phyloP scores from a whole-genome alignment of 2,888 invertebrate species.

The Eudemis profundana region DNA sequence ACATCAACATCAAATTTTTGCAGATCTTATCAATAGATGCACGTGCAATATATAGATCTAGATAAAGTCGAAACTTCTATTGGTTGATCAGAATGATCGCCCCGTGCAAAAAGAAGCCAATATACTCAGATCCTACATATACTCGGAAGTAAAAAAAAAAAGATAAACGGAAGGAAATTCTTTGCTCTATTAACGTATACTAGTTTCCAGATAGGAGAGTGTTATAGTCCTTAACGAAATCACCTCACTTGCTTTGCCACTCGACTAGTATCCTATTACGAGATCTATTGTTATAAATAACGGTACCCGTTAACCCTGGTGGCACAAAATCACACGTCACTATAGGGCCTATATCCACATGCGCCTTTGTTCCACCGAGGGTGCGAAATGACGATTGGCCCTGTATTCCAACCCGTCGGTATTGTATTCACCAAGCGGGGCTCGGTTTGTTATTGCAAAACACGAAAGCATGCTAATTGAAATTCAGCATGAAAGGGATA shows the following conservation, averaged over 20 bases:
- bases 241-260: constrained; percentile 40
- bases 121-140: too few species aligned
- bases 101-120: too few species aligned
- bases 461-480: constrained; percentile 82
- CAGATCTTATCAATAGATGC: too few species aligned
- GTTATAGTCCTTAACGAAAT: neutral
- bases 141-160: too few species aligned
- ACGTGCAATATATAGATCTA: too few species aligned
- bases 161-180: too few species aligned
- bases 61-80: too few species aligned
- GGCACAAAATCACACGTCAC: constrained; percentile 5
- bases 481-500: constrained; percentile 85
- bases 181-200: too few species aligned
- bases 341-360: constrained; percentile 18
- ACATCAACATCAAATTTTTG: too few species aligned
- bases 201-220: too few species aligned
- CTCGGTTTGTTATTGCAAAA: constrained; percentile 77
- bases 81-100: too few species aligned
- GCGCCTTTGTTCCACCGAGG: constrained; percentile 20
- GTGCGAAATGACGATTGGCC: constrained; percentile 35
- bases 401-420: constrained; percentile 46
- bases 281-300: constrained; percentile 36
- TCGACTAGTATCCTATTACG: constrained; percentile 19
- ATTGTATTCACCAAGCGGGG: constrained; percentile 63
- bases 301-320: neutral